Evolutionary conservation across 1,140 invertebrate species (phyloP).

Genomic region (Muscidifurax raptorellus): DNA sequence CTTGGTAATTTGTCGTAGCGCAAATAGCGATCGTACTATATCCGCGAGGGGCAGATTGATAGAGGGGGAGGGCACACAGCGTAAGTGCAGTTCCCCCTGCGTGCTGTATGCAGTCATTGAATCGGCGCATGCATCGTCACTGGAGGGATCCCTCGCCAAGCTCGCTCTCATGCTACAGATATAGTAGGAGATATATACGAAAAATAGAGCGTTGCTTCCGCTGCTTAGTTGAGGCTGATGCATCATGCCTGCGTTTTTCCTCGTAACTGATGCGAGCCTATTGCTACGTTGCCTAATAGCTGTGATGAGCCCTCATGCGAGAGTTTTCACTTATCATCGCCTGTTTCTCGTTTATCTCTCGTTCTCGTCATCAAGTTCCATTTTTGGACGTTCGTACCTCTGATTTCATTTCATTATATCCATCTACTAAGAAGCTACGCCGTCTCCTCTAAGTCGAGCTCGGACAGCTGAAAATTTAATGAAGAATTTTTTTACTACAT

Average conservation of each 20-base stretch:
- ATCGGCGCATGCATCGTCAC: neutral
- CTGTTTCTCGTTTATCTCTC: neutral
- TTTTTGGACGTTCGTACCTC: neutral
- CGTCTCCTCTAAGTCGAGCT: constrained; percentile 10
- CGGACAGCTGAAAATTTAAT: constrained; percentile 19
- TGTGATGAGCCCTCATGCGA: no score
- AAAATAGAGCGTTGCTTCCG: constrained; percentile 31
- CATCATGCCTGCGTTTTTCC: neutral
- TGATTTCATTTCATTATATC: neutral
- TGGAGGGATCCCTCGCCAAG: neutral
- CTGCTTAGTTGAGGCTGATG: neutral
- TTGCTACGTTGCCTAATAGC: neutral
- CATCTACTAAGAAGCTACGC: neutral
- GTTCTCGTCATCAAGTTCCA: neutral
- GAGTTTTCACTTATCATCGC: neutral
- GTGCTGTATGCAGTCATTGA: neutral
- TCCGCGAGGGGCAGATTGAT: neutral
- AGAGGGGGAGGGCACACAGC: neutral
- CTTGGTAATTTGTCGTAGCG: constrained; percentile 16
- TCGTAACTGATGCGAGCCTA: neutral
- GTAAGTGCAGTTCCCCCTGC: neutral
- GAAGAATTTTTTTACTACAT: neutral
- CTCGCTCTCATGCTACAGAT: neutral
- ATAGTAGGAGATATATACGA: neutral
- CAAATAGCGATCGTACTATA: constrained; percentile 13